A percentile compares a stretch with the other conserved stretches of the same genome.
Evolutionary conservation across 1,140 invertebrate genomes (phyloP).

Genomic region (Cotesia vestalis): DNA sequence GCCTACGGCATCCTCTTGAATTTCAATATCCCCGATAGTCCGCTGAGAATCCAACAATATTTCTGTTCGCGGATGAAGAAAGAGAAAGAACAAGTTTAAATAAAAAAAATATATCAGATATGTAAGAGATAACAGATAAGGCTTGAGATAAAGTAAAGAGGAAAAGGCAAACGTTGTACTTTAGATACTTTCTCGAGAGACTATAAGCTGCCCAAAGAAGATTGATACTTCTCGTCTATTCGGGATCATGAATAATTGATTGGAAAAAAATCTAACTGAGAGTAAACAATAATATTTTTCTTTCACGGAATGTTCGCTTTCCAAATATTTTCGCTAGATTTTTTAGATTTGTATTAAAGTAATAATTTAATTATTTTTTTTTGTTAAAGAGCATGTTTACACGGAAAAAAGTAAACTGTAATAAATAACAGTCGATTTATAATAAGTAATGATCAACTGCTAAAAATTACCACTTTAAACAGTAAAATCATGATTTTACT

Average conservation of each 20-base stretch:
- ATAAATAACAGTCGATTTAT: too few species aligned
- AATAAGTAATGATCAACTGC: too few species aligned
- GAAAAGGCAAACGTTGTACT: conserved; percentile 36
- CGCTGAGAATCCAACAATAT: conserved; percentile 37
- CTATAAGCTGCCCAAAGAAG: conserved; percentile 11
- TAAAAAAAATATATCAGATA: too few species aligned
- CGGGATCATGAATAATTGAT: conserved; percentile 24
- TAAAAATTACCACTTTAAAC: too few species aligned
- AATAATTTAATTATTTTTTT: too few species aligned
- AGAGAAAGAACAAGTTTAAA: too few species aligned
- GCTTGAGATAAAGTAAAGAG: conserved; percentile 23
- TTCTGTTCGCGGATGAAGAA: background rate
- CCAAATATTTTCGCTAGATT: background rate
- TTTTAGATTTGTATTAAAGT: too few species aligned
- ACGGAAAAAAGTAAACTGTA: too few species aligned
- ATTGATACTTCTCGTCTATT: conserved; percentile 2
- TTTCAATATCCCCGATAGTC: conserved; percentile 40
- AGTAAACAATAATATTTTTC: conserved; percentile 3
- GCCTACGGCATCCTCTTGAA: conserved; percentile 37
- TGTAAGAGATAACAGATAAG: too few species aligned
- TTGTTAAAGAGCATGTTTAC: too few species aligned
- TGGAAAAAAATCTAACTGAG: background rate
- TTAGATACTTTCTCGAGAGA: conserved; percentile 33
- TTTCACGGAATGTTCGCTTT: background rate
- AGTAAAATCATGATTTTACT: too few species aligned